Evolutionary conservation across 2,888 invertebrate species (phyloP), one percentile per base, ranked within the genome.

Genomic region (Salticus scenicus): DNA sequence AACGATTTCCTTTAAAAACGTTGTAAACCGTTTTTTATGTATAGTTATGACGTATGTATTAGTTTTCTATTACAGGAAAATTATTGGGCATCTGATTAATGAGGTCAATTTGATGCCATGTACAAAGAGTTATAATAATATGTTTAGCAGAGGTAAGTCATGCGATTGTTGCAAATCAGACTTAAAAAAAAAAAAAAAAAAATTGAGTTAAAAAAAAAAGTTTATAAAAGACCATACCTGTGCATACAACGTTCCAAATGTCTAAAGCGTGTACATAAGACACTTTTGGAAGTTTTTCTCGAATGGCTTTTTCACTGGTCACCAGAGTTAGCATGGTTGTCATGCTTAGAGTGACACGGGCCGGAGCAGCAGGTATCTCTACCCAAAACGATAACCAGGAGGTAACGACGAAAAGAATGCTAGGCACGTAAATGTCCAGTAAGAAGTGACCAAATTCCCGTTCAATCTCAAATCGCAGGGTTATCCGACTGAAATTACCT

Each of bases 221-320:
- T 4, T 37, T 10, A 37, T 37, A 10, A 10, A 37, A 37, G 7
- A 42, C 72, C 72, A 81, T 78, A 89, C 89, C 86, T 33, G 88
- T 89, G 66, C 88, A 89, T 14, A 85, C 87, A 7, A 88, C 72
- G 47, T 88, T 88, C 88, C 88, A 89, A 28, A 89, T 72, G 30
- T 89, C 89, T n/a, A 89, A 28, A 12, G 89, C 89, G 73, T 89
- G 88, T 12, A 89, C 86, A 37, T 89, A 89, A 0, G 88, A 87
- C 10, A 89, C 87, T 74, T 81, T 82, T 8, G 89, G 89, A 12
- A 89, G 63, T 42, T 89, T 88, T 27, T 89, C 89, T 63, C 89
- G 42, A 17, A 88, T 87, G 28, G 88, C 74, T 47, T 84, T 88
- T 27, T 87, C 87, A 73, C 84, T 88, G 5, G 89, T 89, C 1